Evolutionary conservation across 2,113 vertebrate species (phyloP), one percentile per base, ranked within the genome.

Genomic region (Macquaria australasica): DNA sequence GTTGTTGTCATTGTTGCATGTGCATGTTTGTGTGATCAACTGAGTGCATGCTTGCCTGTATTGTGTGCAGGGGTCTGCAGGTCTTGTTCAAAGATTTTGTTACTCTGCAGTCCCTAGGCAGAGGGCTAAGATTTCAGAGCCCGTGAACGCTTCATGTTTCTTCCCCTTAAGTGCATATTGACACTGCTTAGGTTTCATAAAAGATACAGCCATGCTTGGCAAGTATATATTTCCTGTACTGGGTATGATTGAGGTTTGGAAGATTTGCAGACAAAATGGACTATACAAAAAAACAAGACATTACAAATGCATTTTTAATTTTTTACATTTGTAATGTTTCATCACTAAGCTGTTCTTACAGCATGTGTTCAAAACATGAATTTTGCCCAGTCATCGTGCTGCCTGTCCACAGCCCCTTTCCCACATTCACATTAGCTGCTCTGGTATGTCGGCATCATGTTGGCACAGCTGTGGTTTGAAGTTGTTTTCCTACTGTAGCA

Each of bases 81-180:
- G 83, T 78, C 45, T 31, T 18, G 45, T 73, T 67, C 28, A 39
- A 55, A 75, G 82, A 84, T 81, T 68, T 51, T 39, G 82, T 90
- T 77, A 62, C 83, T 58, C 5, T 72, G 62, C 31, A 43, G 69
- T 77, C 28, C 5, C 0, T 6, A 20, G 37, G 64, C 20, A 43
- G 21, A 69, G 18, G 70, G 73, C 45, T 81, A 60, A 62, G 10
- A 85, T 91, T 88, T 87, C 83, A 89, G 50, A 69, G 31, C 16
- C 58, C 48, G 43, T 3, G 2, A 82, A 20, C 1, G 62, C 64
- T 69, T 91, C 50, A 50, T 43, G 69, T 82, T 80, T 76, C 62
- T 73, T 87, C 50, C 63, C 14, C 21, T 64, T 53, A 87, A 82
- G 55, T 74, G 62, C 34, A 55, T 14, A 11, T 68, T 62, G n/a